These are phyloP conservation scores for Tricholauxania praeusta DNA, from an alignment of 2,888 invertebrate genomes.

Conservation along the genomic window DNA sequence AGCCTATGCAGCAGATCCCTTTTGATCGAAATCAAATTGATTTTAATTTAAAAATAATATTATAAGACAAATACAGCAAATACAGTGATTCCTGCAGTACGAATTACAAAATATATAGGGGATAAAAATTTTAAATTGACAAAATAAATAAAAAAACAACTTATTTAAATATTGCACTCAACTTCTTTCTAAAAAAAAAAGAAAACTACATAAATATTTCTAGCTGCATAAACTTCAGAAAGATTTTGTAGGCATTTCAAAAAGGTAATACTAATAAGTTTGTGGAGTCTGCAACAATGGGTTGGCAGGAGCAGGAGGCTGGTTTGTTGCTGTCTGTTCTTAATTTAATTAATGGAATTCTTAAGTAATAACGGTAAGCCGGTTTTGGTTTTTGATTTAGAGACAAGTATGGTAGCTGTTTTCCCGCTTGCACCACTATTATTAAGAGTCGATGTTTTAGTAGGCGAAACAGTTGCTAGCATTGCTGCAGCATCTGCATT, in stretches of 20 bases:
- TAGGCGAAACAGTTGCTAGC: slow-evolving; percentile 39
- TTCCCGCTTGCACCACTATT: slow-evolving; percentile 54
- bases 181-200: not conserved
- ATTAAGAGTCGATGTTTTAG: slow-evolving; percentile 37
- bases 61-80: too few species aligned
- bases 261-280: not conserved
- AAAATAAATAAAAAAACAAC: too few species aligned
- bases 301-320: slow-evolving; percentile 27
- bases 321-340: slow-evolving; percentile 27
- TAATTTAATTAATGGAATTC: slow-evolving; percentile 67
- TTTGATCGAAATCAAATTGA: not conserved
- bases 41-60: too few species aligned
- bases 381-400: slow-evolving; percentile 69
- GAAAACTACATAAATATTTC: not conserved
- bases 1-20: not conserved
- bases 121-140: too few species aligned
- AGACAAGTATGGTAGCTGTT: slow-evolving; percentile 68
- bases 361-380: slow-evolving; percentile 68
- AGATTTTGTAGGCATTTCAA: not conserved
- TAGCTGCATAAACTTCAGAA: not conserved
- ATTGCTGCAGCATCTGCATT: slow-evolving; percentile 32
- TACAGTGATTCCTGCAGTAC: too few species aligned
- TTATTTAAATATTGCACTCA: slow-evolving; percentile 10
- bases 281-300: slow-evolving; percentile 1
- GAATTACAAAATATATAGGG: too few species aligned